Conservation (phyloP, 2,888 invertebrate genomes). For the Euproctis similis region DNA sequence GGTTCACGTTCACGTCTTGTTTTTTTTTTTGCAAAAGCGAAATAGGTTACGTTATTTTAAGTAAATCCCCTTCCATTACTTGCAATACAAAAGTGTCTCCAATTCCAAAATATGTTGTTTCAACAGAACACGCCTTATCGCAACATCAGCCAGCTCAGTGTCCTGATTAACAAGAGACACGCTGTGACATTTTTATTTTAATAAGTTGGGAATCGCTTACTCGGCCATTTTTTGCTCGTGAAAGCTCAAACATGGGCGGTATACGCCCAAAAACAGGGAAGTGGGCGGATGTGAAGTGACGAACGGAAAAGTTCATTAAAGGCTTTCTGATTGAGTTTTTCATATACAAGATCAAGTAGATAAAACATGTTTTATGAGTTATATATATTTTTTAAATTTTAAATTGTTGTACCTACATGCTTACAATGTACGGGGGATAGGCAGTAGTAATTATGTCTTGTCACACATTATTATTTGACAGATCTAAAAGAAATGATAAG, state of each 20-base stretch:
- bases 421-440: no score
- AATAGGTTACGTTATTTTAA: no score
- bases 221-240: slow-evolving; percentile 23
- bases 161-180: slow-evolving; percentile 38
- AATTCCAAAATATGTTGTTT: slow-evolving; percentile 3
- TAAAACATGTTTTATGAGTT: slow-evolving; percentile 9
- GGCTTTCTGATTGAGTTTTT: slow-evolving; percentile 2
- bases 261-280: slow-evolving; percentile 8
- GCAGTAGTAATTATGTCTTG: no score
- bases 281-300: slow-evolving; percentile 8
- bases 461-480: no score
- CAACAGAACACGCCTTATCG: slow-evolving; percentile 21
- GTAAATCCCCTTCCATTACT: no score
- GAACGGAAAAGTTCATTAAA: slow-evolving; percentile 1
- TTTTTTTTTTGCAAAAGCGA: no score
- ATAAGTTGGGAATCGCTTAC: slow-evolving; percentile 32
- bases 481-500: no score
- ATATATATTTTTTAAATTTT: no score
- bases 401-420: no score
- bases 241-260: slow-evolving; percentile 20
- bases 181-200: slow-evolving; percentile 38
- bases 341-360: slow-evolving; percentile 4
- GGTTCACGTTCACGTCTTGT: no score
- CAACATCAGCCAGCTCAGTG: slow-evolving; percentile 31
- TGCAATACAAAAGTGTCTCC: slow-evolving; percentile 5